phyloP scores from a whole-genome alignment of 2,113 vertebrate species.

The Ginglymostoma cirratum region DNA sequence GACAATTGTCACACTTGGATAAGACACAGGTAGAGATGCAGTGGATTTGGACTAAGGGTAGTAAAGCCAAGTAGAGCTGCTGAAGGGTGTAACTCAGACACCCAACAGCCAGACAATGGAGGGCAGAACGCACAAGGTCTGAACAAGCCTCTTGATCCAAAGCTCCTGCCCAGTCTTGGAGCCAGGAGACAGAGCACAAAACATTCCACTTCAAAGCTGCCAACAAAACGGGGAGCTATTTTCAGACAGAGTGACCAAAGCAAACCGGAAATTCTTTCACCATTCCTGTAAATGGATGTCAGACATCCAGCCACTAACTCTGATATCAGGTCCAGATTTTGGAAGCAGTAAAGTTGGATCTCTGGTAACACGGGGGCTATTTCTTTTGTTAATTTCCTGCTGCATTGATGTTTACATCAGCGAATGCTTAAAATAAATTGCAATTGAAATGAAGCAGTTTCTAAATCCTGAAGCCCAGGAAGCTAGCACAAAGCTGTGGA shows the following conservation, averaged over 20 bases:
- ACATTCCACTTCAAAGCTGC: background rate
- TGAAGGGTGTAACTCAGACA: no score
- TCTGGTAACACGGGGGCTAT: background rate
- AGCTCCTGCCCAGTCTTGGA: no score
- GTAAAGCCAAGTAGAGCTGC: no score
- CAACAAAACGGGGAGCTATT: background rate
- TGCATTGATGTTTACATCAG: background rate
- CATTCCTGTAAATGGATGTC: background rate
- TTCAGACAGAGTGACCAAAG: background rate
- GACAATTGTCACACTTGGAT: no score
- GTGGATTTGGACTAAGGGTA: no score
- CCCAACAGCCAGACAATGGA: no score
- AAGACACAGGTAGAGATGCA: no score
- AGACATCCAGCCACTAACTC: background rate
- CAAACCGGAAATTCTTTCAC: background rate
- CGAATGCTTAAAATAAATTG: background rate
- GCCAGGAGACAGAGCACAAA: no score
- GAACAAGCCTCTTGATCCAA: no score
- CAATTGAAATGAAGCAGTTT: background rate
- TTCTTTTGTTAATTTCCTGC: background rate
- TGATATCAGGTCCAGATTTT: background rate
- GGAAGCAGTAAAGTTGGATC: background rate
- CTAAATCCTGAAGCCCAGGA: background rate
- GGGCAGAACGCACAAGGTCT: no score
- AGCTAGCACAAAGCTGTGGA: background rate